Percentiles rank a stretch among this genome's conserved stretches.
Conservation (phyloP, 2,113 vertebrate species). For the Dolichallabes microphthalmus region DNA sequence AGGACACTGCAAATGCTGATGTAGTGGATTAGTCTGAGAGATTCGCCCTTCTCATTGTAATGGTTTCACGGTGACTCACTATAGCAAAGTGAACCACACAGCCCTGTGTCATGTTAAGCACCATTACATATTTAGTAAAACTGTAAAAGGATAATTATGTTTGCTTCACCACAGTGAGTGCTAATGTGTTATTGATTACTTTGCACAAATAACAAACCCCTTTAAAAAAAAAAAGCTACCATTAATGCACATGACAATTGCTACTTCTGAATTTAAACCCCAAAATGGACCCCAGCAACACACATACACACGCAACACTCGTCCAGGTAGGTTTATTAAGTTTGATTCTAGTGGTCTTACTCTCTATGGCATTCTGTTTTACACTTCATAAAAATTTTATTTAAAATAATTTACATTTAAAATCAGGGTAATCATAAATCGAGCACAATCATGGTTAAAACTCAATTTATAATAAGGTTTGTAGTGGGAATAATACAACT, state of each 20-base stretch:
- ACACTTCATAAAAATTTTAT: background rate
- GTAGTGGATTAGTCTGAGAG: background rate
- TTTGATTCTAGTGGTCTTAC: background rate
- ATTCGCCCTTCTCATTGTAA: slow-evolving; percentile 16
- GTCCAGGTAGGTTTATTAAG: background rate
- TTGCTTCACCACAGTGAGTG: slow-evolving; percentile 13
- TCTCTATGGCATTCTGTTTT: background rate
- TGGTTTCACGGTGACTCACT: background rate
- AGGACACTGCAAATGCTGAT: slow-evolving; percentile 12
- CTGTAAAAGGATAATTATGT: background rate
- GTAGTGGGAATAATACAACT: background rate
- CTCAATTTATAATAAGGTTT: background rate
- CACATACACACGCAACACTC: background rate
- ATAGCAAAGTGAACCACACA: background rate
- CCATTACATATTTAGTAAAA: background rate
- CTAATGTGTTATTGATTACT: slow-evolving; percentile 32
- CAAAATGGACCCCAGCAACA: background rate
- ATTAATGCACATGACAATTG: background rate
- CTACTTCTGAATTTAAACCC: background rate
- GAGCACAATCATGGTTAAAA: background rate
- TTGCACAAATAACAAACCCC: background rate
- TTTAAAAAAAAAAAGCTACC: background rate
- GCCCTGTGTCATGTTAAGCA: slow-evolving; percentile 7
- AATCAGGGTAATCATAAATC: background rate
- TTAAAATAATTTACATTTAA: too few species aligned